A percentile compares a stretch with the other conserved stretches of the same genome.
These are phyloP conservation scores for Myotis brandtii DNA, from an alignment of 2,113 vertebrate genomes.

Conservation along the genomic window DNA sequence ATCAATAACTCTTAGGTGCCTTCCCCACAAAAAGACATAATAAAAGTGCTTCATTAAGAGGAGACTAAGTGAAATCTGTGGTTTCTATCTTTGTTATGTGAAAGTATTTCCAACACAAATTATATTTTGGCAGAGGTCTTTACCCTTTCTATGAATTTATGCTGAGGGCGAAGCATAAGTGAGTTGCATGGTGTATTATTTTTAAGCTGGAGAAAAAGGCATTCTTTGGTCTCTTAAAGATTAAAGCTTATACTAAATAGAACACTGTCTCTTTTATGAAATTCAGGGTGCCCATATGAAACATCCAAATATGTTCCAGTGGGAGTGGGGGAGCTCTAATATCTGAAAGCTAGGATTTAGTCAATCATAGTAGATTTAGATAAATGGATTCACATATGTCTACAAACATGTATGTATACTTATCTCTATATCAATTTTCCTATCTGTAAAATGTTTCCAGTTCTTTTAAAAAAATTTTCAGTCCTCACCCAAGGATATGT, in stretches of 20 bases:
- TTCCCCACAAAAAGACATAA: constrained; percentile 50
- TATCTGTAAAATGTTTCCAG: neutral
- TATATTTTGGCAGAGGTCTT: constrained; percentile 66
- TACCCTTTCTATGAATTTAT: constrained; percentile 66
- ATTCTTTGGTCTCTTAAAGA: constrained; percentile 36
- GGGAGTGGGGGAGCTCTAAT: neutral
- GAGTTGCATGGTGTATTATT: constrained; percentile 43
- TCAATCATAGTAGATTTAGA: neutral
- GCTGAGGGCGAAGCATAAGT: constrained; percentile 27
- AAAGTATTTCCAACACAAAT: constrained; percentile 66
- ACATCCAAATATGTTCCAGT: neutral
- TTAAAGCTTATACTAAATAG: constrained; percentile 11
- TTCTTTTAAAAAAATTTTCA: too few relatives aligned
- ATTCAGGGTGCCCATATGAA: neutral
- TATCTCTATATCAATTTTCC: neutral
- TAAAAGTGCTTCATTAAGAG: constrained; percentile 59
- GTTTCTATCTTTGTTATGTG: constrained; percentile 65
- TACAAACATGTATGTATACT: neutral
- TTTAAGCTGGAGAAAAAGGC: constrained; percentile 64
- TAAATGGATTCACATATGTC: neutral
- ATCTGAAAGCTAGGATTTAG: constrained; percentile 10
- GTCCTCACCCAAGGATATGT: too few relatives aligned
- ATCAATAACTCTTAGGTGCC: constrained; percentile 60
- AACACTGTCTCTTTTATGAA: constrained; percentile 15
- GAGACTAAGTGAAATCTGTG: constrained; percentile 69